Evolutionary conservation across 2,888 invertebrate species (phyloP).

Genomic region (Diarsia mendica): DNA sequence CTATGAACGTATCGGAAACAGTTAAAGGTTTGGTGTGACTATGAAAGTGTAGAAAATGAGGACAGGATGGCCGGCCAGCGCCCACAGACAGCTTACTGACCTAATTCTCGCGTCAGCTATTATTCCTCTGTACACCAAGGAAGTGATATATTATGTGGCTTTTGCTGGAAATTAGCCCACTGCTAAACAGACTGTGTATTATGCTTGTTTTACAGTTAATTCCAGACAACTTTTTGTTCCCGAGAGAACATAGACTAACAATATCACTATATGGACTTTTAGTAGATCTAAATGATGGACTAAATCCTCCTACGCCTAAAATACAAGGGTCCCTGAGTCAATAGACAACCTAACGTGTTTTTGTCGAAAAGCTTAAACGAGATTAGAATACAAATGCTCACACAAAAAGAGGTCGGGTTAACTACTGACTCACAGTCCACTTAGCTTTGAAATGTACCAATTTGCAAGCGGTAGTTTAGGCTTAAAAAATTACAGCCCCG

Average conservation of each 20-base stretch:
- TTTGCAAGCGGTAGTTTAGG: slow-evolving; percentile 48
- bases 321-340: slow-evolving; percentile 43
- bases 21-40: slow-evolving; percentile 25
- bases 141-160: slow-evolving; percentile 17
- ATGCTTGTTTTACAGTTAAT: background rate
- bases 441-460: slow-evolving; percentile 53
- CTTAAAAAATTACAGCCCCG: slow-evolving; percentile 51
- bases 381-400: slow-evolving; percentile 61
- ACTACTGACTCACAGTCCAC: slow-evolving; percentile 47
- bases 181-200: background rate
- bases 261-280: background rate
- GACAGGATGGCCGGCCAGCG: slow-evolving; percentile 32
- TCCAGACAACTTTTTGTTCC: background rate
- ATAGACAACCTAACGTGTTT: slow-evolving; percentile 59
- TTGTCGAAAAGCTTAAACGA: slow-evolving; percentile 57
- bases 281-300: background rate
- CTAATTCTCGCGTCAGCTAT: slow-evolving; percentile 40
- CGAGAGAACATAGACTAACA: background rate
- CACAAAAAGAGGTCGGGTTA: slow-evolving; percentile 56
- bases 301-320: slow-evolving; percentile 28
- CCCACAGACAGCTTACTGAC: slow-evolving; percentile 33
- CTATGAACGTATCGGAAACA: slow-evolving; percentile 27
- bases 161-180: slow-evolving; percentile 4
- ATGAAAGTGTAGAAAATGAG: slow-evolving; percentile 36
- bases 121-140: slow-evolving; percentile 19